Evolutionary conservation across 2,797 vertebrate genomes (phyloP), one percentile per base, ranked within the genome.

Genomic region (Acanthurus lineatus): DNA sequence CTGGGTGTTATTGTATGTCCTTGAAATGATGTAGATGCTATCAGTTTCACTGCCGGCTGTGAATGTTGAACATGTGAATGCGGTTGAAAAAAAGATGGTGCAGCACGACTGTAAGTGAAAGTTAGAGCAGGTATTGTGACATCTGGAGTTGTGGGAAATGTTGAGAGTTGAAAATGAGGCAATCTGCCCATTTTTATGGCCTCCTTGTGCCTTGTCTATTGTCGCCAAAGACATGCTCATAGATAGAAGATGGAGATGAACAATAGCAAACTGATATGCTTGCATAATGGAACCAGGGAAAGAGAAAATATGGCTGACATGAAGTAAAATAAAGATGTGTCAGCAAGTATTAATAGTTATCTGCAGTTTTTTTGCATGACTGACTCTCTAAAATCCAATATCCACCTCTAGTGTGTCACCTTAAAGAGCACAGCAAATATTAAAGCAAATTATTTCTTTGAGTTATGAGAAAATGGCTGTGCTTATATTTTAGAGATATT

Each of bases 11-110:
- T 89, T 92, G 87, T 84, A 82, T 89, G 93, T 86, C 92, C 92
- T 93, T 93, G 91, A 92, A 86, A 90, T 91, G 83, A 92, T 90
- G 82, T 86, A 88, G 89, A 93, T 91, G 80, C 85, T 90, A 93
- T 91, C 89, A 79, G 76, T 90, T 91, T 89, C 90, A 86, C 74
- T 78, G 73, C 61, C 45, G 80, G 76, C 77, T 86, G 58, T 84
- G 81, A 89, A 93, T 83, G 77, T 52, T 82, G 84, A 88, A 90
- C 57, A 63, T 52, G 59, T 68, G 83, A 88, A 86, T 66, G 73
- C 81, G 73, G 59, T 42, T 38, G 45, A 16, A 60, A 58, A 58
- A 75, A 69, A 65, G 63, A 77, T 59, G 69, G 62, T 65, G 73
- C 14, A 19, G 32, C 65, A 3, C 49, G 63, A 84, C 79, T 79